Conservation (phyloP, 1,140 invertebrate genomes). For the Cotesia chilonis region DNA sequence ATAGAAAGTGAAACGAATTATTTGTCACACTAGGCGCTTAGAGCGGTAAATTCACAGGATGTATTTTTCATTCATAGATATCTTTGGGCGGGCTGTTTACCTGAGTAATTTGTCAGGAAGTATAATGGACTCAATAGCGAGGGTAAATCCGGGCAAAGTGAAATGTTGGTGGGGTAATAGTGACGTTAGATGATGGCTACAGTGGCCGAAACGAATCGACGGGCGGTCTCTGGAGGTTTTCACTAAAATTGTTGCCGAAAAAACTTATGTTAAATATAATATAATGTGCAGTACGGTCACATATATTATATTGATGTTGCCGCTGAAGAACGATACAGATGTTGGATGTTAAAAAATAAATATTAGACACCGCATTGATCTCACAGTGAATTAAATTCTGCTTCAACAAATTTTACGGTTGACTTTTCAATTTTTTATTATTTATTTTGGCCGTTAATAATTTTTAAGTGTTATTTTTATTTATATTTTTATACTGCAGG, state of each 20-base stretch:
- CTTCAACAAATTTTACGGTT: constrained; percentile 31
- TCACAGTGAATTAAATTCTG: neutral
- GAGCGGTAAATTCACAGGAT: neutral
- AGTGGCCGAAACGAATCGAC: constrained; percentile 27
- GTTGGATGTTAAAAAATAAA: neutral
- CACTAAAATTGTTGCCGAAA: neutral
- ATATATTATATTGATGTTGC: no score
- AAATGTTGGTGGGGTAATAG: constrained; percentile 24
- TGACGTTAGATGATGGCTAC: constrained; percentile 24
- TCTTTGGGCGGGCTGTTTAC: constrained; percentile 55
- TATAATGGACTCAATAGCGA: constrained; percentile 46
- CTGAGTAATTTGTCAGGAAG: constrained; percentile 57
- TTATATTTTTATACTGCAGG: neutral
- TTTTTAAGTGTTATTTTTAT: neutral
- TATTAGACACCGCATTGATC: no score
- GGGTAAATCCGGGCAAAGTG: no score
- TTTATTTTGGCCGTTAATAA: constrained; percentile 9
- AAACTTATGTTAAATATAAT: neutral
- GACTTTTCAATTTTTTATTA: constrained; percentile 29
- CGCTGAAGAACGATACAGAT: no score
- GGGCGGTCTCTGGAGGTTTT: constrained; percentile 19
- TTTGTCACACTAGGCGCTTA: no score
- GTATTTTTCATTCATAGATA: constrained; percentile 27
- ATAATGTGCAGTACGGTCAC: constrained; percentile 8
- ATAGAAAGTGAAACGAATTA: no score